phyloP scores from a whole-genome alignment of 2,113 vertebrate genomes.

The Parotia lawesii region DNA sequence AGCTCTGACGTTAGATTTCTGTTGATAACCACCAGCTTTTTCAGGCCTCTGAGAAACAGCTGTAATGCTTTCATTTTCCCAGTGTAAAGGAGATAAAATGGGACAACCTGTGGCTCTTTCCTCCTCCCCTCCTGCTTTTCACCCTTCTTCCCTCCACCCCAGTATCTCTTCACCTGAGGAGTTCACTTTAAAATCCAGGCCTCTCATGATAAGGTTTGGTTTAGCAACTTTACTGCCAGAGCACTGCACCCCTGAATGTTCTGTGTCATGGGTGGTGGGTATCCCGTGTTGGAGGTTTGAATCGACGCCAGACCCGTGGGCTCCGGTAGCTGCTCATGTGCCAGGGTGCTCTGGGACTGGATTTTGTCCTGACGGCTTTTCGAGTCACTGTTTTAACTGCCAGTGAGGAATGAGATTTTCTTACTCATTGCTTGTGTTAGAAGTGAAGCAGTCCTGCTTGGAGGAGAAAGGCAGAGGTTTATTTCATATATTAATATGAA shows the following conservation, averaged over 20 bases:
- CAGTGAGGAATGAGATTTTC: background rate
- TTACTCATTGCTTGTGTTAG: background rate
- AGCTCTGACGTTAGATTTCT: background rate
- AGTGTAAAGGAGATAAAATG: background rate
- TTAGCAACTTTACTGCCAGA: background rate
- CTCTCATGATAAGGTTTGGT: background rate
- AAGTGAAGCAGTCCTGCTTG: background rate
- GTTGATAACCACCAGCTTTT: background rate
- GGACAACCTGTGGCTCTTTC: background rate
- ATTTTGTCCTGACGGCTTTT: background rate
- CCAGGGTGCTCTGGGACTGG: background rate
- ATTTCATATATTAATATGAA: background rate
- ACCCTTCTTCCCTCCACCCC: background rate
- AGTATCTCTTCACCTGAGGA: background rate
- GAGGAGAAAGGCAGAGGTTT: background rate
- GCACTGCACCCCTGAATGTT: background rate
- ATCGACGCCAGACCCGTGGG: fast-evolving
- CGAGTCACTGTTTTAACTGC: fast-evolving
- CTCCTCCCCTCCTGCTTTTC: background rate
- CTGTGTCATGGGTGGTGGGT: background rate
- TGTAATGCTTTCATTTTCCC: background rate
- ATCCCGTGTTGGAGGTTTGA: background rate
- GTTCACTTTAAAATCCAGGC: background rate
- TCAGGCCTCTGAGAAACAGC: background rate
- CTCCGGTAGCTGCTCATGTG: background rate